A percentile compares a stretch with the other conserved stretches of the same genome.
Conservation (phyloP, 2,888 invertebrate genomes). For the Panzeria rudis region DNA sequence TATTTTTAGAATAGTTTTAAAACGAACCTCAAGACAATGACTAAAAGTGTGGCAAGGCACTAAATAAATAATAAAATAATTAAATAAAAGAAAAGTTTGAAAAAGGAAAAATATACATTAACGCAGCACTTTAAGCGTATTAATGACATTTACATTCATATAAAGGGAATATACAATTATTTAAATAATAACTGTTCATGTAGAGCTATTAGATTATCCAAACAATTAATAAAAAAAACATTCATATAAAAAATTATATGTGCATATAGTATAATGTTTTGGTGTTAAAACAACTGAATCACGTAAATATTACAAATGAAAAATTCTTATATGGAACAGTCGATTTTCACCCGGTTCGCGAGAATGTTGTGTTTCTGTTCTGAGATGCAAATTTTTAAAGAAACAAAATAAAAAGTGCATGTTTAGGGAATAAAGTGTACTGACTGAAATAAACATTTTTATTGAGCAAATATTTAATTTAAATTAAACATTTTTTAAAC, state of each 20-base stretch:
- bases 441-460: not conserved
- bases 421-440: not conserved
- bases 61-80: not conserved
- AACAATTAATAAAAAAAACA: not conserved
- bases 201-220: slow-evolving; percentile 31
- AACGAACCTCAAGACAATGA: too few species aligned
- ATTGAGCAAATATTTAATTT: not conserved
- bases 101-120: slow-evolving; percentile 5
- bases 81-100: not conserved
- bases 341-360: slow-evolving; percentile 25
- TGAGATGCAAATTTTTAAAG: not conserved
- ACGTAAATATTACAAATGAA: not conserved
- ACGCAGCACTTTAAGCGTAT: not conserved
- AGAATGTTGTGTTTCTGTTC: slow-evolving; percentile 32
- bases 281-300: not conserved
- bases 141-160: not conserved
- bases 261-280: too few species aligned
- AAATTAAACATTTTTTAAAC: not conserved
- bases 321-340: slow-evolving; percentile 32
- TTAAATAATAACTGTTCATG: slow-evolving; percentile 15
- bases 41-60: not conserved
- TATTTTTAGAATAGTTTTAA: slow-evolving; percentile 16
- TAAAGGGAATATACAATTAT: slow-evolving; percentile 4
- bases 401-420: slow-evolving; percentile 2
- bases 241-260: not conserved